phyloP scores from a whole-genome alignment of 2,888 invertebrate species.

The Plebejus melissa region DNA sequence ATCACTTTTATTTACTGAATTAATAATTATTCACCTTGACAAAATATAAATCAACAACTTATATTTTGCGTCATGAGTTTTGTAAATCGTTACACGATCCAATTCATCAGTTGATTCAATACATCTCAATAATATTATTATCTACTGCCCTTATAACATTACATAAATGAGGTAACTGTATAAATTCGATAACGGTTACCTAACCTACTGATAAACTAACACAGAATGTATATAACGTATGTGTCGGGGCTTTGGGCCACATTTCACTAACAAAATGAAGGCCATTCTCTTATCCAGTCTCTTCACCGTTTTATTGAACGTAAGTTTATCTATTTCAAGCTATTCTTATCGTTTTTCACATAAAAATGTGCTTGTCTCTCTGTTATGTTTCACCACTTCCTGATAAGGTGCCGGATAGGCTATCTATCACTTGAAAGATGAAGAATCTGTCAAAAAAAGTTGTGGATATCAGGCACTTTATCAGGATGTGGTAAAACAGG shows the following conservation, averaged over 20 bases:
- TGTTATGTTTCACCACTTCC: neutral
- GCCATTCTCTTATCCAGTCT: neutral
- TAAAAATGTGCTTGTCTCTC: neutral
- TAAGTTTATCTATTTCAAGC: neutral
- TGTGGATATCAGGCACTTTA: no score
- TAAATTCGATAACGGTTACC: slow-evolving; percentile 12
- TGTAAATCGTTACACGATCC: neutral
- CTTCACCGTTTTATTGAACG: slow-evolving; percentile 8
- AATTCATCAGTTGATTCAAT: neutral
- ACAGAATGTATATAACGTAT: slow-evolving; percentile 10
- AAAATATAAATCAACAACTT: no score
- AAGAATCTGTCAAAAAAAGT: no score
- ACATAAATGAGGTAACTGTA: slow-evolving; percentile 22
- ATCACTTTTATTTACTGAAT: no score
- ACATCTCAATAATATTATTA: neutral
- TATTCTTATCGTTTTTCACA: neutral
- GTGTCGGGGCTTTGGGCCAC: neutral
- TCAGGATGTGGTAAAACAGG: no score
- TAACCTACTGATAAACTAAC: neutral
- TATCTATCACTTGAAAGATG: no score
- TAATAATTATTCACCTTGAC: no score
- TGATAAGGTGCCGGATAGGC: no score
- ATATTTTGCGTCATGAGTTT: no score
- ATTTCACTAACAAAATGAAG: slow-evolving; percentile 19
- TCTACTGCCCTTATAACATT: slow-evolving; percentile 18